These are phyloP conservation scores for Calidris pygmaea DNA, from an alignment of 2,113 vertebrate genomes.

Conservation along the genomic window DNA sequence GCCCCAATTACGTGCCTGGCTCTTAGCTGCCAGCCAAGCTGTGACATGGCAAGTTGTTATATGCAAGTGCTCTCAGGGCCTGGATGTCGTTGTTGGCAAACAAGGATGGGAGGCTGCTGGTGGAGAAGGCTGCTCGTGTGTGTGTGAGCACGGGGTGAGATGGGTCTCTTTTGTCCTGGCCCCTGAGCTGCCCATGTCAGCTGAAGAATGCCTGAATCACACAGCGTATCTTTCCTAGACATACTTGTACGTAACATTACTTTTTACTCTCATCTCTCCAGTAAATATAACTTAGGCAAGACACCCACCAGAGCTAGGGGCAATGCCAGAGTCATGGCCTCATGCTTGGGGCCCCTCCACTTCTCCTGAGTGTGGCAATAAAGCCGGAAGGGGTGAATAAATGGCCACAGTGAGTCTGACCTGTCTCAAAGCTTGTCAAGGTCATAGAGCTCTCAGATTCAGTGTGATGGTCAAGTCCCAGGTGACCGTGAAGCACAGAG, in stretches of 20 bases:
- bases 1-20: constrained; percentile 1
- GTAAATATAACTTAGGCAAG: background rate
- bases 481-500: background rate
- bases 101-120: background rate
- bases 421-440: background rate
- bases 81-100: background rate
- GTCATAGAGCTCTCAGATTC: background rate
- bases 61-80: background rate
- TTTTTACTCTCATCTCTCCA: background rate
- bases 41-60: background rate
- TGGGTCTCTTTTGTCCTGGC: background rate
- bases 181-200: background rate
- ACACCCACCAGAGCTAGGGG: background rate
- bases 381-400: background rate
- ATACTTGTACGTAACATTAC: background rate
- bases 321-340: background rate
- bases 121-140: background rate
- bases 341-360: background rate
- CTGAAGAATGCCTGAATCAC: background rate
- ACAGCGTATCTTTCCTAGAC: fast-evolving
- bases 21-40: constrained; percentile 39
- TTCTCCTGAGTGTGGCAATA: background rate
- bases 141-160: background rate
- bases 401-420: background rate
- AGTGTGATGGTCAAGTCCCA: background rate